Percentiles rank a stretch among this genome's conserved stretches.
These are phyloP conservation scores for Helarctos malayanus DNA, from an alignment of 2,797 vertebrate genomes.

Conservation along the genomic window DNA sequence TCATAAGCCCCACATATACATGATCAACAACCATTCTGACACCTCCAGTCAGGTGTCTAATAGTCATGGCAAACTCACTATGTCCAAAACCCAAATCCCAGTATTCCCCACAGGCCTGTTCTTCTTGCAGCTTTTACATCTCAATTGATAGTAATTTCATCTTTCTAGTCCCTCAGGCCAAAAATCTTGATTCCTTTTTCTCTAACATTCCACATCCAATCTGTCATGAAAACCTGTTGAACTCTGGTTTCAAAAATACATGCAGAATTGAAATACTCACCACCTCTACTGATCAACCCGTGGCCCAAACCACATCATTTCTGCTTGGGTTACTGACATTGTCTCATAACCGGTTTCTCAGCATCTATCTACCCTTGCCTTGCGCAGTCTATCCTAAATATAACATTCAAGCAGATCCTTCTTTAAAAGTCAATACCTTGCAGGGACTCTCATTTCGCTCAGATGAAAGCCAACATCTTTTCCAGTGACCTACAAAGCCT, in stretches of 20 bases:
- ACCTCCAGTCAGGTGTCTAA: neutral
- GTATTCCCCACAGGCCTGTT: neutral
- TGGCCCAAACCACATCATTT: neutral
- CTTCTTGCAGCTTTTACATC: neutral
- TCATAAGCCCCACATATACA: neutral
- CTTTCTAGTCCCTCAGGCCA: neutral
- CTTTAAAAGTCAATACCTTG: neutral
- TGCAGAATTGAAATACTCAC: neutral
- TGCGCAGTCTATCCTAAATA: neutral
- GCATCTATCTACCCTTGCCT: neutral
- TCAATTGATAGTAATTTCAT: neutral
- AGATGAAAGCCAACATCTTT: neutral
- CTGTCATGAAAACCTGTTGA: neutral
- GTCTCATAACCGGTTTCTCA: neutral
- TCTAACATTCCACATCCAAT: neutral
- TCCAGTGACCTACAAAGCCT: neutral
- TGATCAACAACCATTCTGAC: neutral
- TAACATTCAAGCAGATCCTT: neutral
- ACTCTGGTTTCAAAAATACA: conserved; percentile 5
- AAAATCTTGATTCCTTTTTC: neutral
- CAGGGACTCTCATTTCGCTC: neutral
- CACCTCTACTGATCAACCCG: neutral
- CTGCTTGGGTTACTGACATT: neutral
- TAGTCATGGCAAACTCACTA: neutral
- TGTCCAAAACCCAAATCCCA: neutral